Evolutionary conservation across 2,797 vertebrate species (phyloP), one percentile per base, ranked within the genome.

Genomic region (Amniataba percoides): DNA sequence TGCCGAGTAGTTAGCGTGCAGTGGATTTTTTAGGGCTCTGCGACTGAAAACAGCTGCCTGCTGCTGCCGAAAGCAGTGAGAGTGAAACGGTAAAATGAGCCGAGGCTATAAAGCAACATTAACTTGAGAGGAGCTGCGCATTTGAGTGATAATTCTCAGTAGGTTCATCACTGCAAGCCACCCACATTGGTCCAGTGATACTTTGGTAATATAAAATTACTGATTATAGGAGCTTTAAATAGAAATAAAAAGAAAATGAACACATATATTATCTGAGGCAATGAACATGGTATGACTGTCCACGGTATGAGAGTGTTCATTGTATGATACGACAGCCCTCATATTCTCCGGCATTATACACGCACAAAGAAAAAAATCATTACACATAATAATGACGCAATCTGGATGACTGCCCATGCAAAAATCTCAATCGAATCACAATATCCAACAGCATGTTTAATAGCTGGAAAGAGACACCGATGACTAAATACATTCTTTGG

Each of bases 331-430:
- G 27, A 31, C 48, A 59, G 21, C 27, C 57, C 46, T 71, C 57
- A 59, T 43, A 63, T 57, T 36, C 2, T n/a, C 14, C 58, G 45
- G 36, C 36, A 69, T 71, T 75, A 43, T 77, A 62, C 59, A 52
- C 6, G 7, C 71, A 57, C 56, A 65, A 48, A 79, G 4, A 63
- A 59, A 73, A 8, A 78, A 72, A 77, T 56, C 10, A 70, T 57
- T 45, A 55, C 51, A 40, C 62, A 76, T 58, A 27, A 56, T 68
- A 51, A 80, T 65, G 49, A 76, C 43, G 56, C 58, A 55, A 62
- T 53, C 67, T 23, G 48, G 58, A 84, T 74, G 62, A 65, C 34
- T 82, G 67, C 60, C 43, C 45, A 63, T 69, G 68, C 61, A 56
- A 72, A 80, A 78, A 72, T 52, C 61, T 3, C 27, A 31, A 31